Percentiles rank a stretch among this genome's conserved stretches.
Evolutionary conservation across 2,113 vertebrate genomes (phyloP).

Genomic region (Megalops atlanticus): DNA sequence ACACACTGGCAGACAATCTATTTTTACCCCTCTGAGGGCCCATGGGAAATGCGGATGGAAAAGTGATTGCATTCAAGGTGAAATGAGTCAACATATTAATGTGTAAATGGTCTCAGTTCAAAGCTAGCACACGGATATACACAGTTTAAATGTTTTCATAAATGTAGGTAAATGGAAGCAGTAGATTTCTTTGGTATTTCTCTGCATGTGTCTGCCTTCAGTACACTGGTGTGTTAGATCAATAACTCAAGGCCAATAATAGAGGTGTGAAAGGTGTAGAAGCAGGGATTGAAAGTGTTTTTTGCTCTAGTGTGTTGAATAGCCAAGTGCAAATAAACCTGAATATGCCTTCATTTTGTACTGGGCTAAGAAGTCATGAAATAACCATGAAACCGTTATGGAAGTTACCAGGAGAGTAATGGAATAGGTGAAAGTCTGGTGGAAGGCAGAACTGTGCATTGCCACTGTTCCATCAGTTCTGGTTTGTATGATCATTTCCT

Average conservation of each 20-base stretch:
- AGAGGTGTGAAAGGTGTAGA: background rate
- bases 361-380: background rate
- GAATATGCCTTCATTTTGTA: background rate
- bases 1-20: conserved; percentile 44
- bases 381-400: background rate
- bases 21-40: conserved; percentile 40
- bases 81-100: conserved; percentile 4
- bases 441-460: too few species aligned
- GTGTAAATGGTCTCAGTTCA: background rate
- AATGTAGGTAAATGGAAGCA: background rate
- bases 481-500: too few species aligned
- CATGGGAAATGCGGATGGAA: conserved; percentile 25
- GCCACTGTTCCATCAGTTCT: too few species aligned
- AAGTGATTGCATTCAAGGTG: conserved; percentile 39
- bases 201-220: conserved; percentile 12
- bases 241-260: conserved; percentile 16
- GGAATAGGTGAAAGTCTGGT: too few species aligned
- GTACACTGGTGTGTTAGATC: background rate
- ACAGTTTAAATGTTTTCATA: background rate
- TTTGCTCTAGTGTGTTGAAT: background rate
- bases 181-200: conserved; percentile 1
- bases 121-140: background rate
- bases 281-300: background rate
- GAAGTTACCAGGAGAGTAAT: background rate
- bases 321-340: background rate